A percentile compares a stretch with the other conserved stretches of the same genome.
phyloP scores from a whole-genome alignment of 2,888 invertebrate species.

The Callosobruchus maculatus region DNA sequence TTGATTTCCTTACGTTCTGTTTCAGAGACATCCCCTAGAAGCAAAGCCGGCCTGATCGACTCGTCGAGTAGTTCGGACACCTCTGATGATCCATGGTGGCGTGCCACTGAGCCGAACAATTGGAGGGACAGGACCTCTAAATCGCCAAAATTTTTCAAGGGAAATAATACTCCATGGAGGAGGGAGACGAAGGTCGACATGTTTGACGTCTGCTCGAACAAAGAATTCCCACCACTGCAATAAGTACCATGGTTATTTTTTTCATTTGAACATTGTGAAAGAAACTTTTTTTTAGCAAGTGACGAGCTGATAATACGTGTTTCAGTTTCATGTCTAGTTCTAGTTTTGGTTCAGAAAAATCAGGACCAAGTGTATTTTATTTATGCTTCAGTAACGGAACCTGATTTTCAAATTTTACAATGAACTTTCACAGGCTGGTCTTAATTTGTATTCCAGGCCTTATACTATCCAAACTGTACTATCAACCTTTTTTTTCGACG shows the following conservation, averaged over 20 bases:
- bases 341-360: too few species aligned
- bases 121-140: not conserved
- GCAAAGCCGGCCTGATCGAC: not conserved
- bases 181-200: not conserved
- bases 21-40: not conserved
- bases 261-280: too few species aligned
- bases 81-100: not conserved
- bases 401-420: too few species aligned
- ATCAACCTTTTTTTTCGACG: too few species aligned
- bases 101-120: not conserved
- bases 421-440: too few species aligned
- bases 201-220: not conserved
- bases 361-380: too few species aligned
- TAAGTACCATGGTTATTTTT: not conserved
- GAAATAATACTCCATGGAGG: not conserved
- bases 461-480: too few species aligned
- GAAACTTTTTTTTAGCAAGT: too few species aligned
- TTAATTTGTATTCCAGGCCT: too few species aligned
- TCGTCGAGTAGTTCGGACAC: not conserved
- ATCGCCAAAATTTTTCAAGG: not conserved
- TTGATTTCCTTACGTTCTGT: not conserved
- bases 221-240: not conserved
- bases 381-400: too few species aligned
- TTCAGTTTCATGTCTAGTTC: too few species aligned
- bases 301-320: too few species aligned